These are phyloP conservation scores for Teleiodes luculella DNA, from an alignment of 2,888 invertebrate species.

Conservation along the genomic window DNA sequence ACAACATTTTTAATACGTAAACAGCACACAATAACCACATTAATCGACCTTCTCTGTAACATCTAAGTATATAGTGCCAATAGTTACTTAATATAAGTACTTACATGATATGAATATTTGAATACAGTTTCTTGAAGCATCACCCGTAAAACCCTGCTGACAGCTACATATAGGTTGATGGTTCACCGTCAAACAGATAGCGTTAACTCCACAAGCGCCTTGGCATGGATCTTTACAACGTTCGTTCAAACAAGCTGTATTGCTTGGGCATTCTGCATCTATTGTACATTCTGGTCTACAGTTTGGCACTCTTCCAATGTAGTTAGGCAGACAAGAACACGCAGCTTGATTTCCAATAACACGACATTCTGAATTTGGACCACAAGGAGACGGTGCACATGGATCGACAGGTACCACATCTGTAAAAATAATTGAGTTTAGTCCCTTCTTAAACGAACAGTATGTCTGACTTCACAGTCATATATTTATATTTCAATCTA, in stretches of 20 bases:
- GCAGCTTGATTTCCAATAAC: constrained; percentile 90
- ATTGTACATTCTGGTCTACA: constrained; percentile 91
- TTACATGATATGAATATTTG: constrained; percentile 73
- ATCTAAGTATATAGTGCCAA: too few species aligned
- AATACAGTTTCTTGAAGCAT: constrained; percentile 83
- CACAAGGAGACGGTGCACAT: constrained; percentile 89
- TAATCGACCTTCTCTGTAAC: too few species aligned
- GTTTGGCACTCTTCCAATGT: constrained; percentile 90
- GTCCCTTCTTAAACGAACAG: too few species aligned
- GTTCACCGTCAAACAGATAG: constrained; percentile 90
- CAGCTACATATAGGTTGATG: constrained; percentile 90
- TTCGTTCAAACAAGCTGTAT: constrained; percentile 88
- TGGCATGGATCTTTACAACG: constrained; percentile 91
- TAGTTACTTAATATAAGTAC: too few species aligned
- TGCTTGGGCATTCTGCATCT: constrained; percentile 88
- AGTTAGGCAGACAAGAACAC: constrained; percentile 89
- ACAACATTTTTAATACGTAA: too few species aligned
- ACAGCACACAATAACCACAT: too few species aligned
- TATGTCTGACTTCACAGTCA: too few species aligned
- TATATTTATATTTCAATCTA: too few species aligned
- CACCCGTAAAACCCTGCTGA: constrained; percentile 89
- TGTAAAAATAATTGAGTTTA: too few species aligned
- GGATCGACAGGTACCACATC: constrained; percentile 73
- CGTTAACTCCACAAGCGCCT: constrained; percentile 87
- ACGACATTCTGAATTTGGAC: constrained; percentile 89